Evolutionary conservation across 2,797 vertebrate genomes (phyloP).

Genomic region (Gallirallus australis): DNA sequence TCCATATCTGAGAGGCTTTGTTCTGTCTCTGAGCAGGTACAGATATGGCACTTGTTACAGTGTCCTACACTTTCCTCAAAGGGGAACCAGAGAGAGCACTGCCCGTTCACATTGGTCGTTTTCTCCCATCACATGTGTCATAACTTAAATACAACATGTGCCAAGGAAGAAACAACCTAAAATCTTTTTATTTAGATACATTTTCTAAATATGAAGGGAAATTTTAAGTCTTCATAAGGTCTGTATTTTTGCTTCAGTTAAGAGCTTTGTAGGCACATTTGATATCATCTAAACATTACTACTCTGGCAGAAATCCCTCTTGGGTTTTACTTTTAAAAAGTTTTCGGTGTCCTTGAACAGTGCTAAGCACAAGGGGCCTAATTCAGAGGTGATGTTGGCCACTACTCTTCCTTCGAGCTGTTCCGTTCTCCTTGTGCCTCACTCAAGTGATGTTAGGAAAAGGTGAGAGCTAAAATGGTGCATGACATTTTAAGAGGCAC

Average conservation of each 20-base stretch:
- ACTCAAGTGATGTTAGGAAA: not conserved
- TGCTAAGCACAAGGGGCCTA: not conserved
- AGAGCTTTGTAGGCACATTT: not conserved
- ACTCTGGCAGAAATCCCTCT: not conserved
- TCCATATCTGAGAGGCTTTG: not conserved
- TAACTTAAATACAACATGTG: not conserved
- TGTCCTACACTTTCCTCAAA: not conserved
- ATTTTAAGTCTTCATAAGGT: not conserved
- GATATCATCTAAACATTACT: not conserved
- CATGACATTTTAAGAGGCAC: not conserved
- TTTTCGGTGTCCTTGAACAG: not conserved
- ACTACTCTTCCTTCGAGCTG: not conserved
- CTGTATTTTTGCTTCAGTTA: not conserved
- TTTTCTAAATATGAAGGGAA: not conserved
- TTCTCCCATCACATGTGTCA: not conserved
- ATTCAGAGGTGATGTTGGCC: not conserved
- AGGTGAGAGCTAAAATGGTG: conserved; percentile 13
- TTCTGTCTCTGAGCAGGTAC: not conserved
- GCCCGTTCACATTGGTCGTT: not conserved
- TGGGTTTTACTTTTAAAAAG: not conserved
- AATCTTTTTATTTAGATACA: not conserved
- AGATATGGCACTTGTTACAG: not conserved
- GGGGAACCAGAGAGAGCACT: not conserved
- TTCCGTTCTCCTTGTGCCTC: not conserved
- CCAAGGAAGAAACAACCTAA: not conserved